Evolutionary conservation across 2,888 invertebrate species (phyloP).

Genomic region (Thecocarcelia acutangulata): DNA sequence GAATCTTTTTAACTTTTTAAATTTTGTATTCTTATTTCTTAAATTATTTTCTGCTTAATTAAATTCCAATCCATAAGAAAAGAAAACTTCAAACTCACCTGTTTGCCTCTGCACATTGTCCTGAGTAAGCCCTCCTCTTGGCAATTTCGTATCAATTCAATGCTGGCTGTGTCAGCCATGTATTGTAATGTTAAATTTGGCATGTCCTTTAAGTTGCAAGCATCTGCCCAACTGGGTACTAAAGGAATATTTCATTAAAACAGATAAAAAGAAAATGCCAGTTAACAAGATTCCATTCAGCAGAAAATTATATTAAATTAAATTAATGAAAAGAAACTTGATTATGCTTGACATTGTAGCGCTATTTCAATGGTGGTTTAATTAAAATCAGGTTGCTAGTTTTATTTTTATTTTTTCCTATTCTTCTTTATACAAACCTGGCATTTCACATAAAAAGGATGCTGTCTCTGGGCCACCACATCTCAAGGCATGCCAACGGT

Average conservation of each 20-base stretch:
- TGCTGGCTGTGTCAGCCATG: slow-evolving; percentile 88
- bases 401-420: background rate
- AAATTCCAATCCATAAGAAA: background rate
- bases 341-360: slow-evolving; percentile 36
- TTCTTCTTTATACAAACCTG: slow-evolving; percentile 83
- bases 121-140: slow-evolving; percentile 88
- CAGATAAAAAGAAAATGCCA: slow-evolving; percentile 30
- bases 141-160: slow-evolving; percentile 89
- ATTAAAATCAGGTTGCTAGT: slow-evolving; percentile 48
- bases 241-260: slow-evolving; percentile 59
- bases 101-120: slow-evolving; percentile 88
- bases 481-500: slow-evolving; percentile 88
- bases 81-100: slow-evolving; percentile 82
- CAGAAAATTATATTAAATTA: slow-evolving; percentile 47
- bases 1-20: too few relatives aligned
- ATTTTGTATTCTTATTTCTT: background rate
- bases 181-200: slow-evolving; percentile 89
- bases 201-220: slow-evolving; percentile 87
- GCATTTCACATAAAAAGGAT: slow-evolving; percentile 90
- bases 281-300: slow-evolving; percentile 11
- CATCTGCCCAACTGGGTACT: slow-evolving; percentile 91
- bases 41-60: background rate
- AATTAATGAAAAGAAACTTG: slow-evolving; percentile 35
- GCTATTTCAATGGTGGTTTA: slow-evolving; percentile 42
- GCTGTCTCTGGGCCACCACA: slow-evolving; percentile 90